Conservation (phyloP, 2,797 vertebrate genomes). For the Morus bassanus region DNA sequence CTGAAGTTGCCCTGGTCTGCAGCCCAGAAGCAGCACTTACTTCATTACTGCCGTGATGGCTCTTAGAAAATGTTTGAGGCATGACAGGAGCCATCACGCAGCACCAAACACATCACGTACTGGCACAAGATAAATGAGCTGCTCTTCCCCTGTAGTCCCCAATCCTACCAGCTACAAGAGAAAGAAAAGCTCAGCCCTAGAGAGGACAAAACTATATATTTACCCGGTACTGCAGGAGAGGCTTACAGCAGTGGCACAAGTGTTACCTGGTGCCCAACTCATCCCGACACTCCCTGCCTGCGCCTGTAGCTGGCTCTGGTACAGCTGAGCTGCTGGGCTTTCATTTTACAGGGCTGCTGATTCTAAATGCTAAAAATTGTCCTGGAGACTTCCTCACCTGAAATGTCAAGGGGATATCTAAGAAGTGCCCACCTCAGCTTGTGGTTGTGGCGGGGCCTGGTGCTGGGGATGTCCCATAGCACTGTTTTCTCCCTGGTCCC, state of each 20-base stretch:
- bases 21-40: background rate
- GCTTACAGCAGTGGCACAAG: background rate
- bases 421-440: background rate
- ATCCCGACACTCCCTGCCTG: fast-evolving
- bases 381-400: background rate
- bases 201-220: background rate
- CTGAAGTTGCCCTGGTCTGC: fast-evolving
- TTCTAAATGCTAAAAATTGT: background rate
- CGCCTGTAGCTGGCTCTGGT: background rate
- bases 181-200: background rate
- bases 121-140: background rate
- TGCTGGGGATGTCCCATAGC: too few species aligned
- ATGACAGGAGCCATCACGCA: background rate
- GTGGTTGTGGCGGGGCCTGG: background rate
- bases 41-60: background rate
- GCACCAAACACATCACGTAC: background rate
- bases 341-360: background rate
- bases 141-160: background rate
- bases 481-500: background rate
- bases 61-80: background rate
- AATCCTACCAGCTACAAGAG: background rate
- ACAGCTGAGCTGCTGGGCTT: background rate
- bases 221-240: background rate
- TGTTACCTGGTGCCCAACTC: fast-evolving
- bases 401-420: background rate